Evolutionary conservation across 2,888 invertebrate genomes (phyloP).

Genomic region (Drosophila mettleri): DNA sequence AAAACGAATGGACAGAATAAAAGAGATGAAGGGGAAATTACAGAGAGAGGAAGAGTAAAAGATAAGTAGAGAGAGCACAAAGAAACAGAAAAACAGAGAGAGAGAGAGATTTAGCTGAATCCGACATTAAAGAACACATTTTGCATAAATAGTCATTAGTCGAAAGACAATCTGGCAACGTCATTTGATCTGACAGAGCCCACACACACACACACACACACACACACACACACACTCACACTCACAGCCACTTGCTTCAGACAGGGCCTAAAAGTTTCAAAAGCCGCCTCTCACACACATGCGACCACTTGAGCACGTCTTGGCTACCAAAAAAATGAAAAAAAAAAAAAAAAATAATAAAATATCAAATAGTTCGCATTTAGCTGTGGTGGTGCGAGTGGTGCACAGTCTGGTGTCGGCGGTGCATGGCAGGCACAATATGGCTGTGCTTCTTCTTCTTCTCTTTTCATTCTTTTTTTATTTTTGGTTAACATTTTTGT

Average conservation of each 20-base stretch:
- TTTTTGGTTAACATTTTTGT: conserved; percentile 41
- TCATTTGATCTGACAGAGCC: conserved; percentile 45
- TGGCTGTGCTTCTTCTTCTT: conserved; percentile 41
- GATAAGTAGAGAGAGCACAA: too few species aligned
- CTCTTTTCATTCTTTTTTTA: conserved; percentile 6
- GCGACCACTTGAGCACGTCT: conserved; percentile 54
- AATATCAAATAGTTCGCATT: conserved; percentile 9
- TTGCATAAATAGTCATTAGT: conserved; percentile 30
- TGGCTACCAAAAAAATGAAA: background rate
- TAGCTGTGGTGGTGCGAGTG: background rate
- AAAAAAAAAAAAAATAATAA: background rate
- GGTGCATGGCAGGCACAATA: conserved; percentile 32
- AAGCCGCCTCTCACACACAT: conserved; percentile 17
- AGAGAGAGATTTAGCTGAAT: background rate
- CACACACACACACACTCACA: background rate
- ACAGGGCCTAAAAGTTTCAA: conserved; percentile 29
- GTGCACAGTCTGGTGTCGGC: background rate
- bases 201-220: background rate
- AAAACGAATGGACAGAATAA: background rate
- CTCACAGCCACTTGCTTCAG: background rate
- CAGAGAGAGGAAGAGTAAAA: background rate
- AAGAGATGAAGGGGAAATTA: too few species aligned
- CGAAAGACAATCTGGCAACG: conserved; percentile 49
- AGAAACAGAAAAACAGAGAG: background rate
- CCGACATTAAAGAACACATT: background rate